Percentiles rank a stretch among this genome's conserved stretches.
Evolutionary conservation across 2,888 invertebrate species (phyloP).

Genomic region (Tipula lateralis): DNA sequence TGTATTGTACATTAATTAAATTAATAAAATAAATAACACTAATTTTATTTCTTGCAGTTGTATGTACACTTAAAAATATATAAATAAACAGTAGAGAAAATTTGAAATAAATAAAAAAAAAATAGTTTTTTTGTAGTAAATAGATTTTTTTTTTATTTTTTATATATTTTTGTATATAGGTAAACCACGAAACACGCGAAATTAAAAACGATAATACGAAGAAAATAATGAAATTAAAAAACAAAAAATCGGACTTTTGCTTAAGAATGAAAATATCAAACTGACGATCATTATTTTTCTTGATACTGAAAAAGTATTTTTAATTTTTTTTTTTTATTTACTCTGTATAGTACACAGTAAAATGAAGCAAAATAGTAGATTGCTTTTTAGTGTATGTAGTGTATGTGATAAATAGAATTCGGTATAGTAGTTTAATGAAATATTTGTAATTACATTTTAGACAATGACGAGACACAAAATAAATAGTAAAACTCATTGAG

Average conservation of each 20-base stretch:
- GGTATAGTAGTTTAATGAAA: background rate
- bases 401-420: background rate
- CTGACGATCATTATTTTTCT: conserved; percentile 26
- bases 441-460: background rate
- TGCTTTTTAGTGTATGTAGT: background rate
- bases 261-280: conserved; percentile 12
- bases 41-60: background rate
- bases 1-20: background rate
- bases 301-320: conserved; percentile 26
- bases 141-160: background rate
- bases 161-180: background rate
- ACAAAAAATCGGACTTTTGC: background rate
- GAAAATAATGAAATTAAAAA: background rate
- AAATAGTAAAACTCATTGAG: too few relatives aligned
- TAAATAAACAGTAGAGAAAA: background rate
- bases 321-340: background rate
- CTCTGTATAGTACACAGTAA: background rate
- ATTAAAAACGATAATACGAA: background rate
- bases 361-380: background rate
- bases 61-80: background rate
- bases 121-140: background rate
- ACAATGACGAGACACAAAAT: background rate
- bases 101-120: background rate
- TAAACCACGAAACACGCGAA: background rate
- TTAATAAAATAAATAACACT: conserved; percentile 3